phyloP scores from a whole-genome alignment of 2,113 vertebrate species.

The Tricholaema leucomelas region DNA sequence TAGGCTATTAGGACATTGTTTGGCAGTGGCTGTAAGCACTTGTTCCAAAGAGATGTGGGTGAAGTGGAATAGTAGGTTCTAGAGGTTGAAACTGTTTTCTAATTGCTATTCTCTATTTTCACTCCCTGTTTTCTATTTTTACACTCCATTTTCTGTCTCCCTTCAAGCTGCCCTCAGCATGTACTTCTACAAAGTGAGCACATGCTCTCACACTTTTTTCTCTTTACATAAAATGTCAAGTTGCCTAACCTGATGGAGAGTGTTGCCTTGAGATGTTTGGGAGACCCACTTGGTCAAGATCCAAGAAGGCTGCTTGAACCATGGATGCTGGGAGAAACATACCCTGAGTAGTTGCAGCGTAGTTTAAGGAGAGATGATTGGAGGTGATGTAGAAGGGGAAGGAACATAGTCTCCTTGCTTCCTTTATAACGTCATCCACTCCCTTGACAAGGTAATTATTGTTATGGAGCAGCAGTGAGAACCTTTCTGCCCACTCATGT shows the following conservation, averaged over 20 bases:
- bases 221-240: not conserved
- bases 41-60: not conserved
- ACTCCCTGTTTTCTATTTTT: not conserved
- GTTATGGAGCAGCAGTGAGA: not conserved
- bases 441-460: not conserved
- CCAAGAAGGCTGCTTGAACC: not conserved
- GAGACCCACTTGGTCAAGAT: not conserved
- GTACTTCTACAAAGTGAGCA: not conserved
- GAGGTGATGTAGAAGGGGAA: not conserved
- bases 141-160: not conserved
- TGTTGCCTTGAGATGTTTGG: not conserved
- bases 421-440: not conserved
- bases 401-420: not conserved
- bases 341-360: not conserved
- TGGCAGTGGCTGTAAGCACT: not conserved
- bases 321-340: not conserved
- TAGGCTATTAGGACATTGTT: not conserved
- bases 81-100: not conserved
- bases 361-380: not conserved
- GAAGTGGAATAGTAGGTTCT: not conserved
- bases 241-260: not conserved
- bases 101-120: not conserved
- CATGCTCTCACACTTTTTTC: not conserved
- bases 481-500: not conserved
- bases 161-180: not conserved